Evolutionary conservation across 2,797 vertebrate genomes (phyloP).

Genomic region (Cichlasoma orientale): DNA sequence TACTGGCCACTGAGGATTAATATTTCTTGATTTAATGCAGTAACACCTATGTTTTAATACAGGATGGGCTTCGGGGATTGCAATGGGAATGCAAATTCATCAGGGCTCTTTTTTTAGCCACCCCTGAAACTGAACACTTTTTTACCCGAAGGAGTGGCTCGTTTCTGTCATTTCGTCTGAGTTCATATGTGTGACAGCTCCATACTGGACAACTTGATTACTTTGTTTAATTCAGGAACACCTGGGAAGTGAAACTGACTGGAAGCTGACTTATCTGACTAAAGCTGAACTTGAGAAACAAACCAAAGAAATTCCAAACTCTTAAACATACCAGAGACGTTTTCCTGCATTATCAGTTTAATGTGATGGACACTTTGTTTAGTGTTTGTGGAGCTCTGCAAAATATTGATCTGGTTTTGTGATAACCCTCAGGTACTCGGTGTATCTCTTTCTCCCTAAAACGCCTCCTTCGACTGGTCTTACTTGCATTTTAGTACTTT

Average conservation of each 20-base stretch:
- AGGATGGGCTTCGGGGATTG: neutral
- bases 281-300: neutral
- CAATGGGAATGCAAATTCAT: neutral
- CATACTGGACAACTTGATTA: neutral
- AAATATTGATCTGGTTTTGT: too few relatives aligned
- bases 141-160: neutral
- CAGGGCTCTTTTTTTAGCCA: neutral
- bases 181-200: neutral
- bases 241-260: neutral
- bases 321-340: accelerated
- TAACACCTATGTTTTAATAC: neutral
- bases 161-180: neutral
- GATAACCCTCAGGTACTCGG: too few relatives aligned
- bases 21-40: neutral
- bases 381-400: too few relatives aligned
- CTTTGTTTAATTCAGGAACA: neutral
- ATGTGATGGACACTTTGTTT: too few relatives aligned
- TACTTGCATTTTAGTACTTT: neutral
- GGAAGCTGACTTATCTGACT: neutral
- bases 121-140: neutral
- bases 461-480: too few relatives aligned
- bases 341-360: neutral
- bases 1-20: neutral
- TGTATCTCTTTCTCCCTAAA: too few relatives aligned
- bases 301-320: neutral